A percentile compares a stretch with the other conserved stretches of the same genome.
phyloP scores from a whole-genome alignment of 2,113 vertebrate species.

The Gobius niger region DNA sequence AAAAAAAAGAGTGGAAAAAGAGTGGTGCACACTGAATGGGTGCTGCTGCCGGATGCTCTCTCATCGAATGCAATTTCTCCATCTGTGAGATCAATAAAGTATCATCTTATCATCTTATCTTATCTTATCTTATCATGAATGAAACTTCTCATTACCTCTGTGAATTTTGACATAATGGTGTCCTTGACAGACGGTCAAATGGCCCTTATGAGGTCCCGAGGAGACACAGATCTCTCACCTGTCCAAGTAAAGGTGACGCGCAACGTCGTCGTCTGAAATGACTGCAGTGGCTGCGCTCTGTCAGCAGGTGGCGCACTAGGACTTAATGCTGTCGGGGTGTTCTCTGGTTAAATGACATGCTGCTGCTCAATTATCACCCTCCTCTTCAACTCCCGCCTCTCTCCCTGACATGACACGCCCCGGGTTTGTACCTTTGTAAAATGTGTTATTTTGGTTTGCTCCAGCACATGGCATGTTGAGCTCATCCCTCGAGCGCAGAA shows the following conservation, averaged over 20 bases:
- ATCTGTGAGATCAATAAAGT: too few relatives aligned
- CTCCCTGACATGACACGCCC: constrained; percentile 56
- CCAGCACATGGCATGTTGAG: constrained; percentile 69
- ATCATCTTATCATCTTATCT: too few relatives aligned
- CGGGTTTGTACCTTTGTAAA: constrained; percentile 33
- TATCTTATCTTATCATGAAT: too few relatives aligned
- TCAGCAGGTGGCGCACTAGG: constrained; percentile 69
- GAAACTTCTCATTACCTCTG: too few relatives aligned
- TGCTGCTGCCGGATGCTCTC: too few relatives aligned
- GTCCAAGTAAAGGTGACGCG: not conserved
- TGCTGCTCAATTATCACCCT: constrained; percentile 53
- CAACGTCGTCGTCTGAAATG: not conserved
- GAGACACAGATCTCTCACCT: not conserved
- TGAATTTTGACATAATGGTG: too few relatives aligned
- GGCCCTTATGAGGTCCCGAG: not conserved
- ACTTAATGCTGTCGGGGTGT: not conserved
- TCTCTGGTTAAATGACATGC: constrained; percentile 26
- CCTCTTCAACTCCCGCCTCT: constrained; percentile 14
- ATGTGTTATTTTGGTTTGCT: constrained; percentile 70
- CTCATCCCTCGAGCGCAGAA: constrained; percentile 4
- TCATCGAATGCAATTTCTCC: too few relatives aligned
- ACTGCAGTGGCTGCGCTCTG: not conserved
- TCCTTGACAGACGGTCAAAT: too few relatives aligned
- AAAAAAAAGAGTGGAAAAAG: too few relatives aligned
- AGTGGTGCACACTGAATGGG: too few relatives aligned